phyloP scores from a whole-genome alignment of 2,888 invertebrate species.

The Athetis lepigone region DNA sequence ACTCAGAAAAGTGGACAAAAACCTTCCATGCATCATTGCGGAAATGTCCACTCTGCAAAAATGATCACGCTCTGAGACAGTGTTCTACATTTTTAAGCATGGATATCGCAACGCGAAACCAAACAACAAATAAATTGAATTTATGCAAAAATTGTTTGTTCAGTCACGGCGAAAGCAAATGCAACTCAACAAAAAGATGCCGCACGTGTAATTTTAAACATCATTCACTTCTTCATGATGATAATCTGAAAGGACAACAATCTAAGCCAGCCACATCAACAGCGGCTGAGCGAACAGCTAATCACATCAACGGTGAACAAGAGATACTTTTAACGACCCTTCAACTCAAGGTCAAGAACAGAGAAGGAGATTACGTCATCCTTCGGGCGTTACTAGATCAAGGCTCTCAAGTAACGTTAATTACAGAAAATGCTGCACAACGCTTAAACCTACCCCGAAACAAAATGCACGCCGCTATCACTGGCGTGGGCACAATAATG shows the following conservation, averaged over 20 bases:
- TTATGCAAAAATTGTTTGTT: constrained; percentile 7
- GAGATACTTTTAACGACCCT: constrained; percentile 3
- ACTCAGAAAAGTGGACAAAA: constrained; percentile 10
- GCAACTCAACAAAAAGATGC: constrained; percentile 2
- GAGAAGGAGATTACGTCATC: constrained; percentile 6
- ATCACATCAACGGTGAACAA: no score
- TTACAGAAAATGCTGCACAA: constrained; percentile 11
- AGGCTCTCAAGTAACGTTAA: constrained; percentile 8
- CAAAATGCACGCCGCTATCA: constrained; percentile 1
- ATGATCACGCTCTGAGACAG: constrained; percentile 1
- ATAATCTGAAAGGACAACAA: constrained; percentile 1
- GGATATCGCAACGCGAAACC: constrained; percentile 5
- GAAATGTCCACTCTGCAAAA: constrained; percentile 3
- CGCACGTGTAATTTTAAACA: constrained; percentile 9
- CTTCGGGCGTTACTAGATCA: no score
- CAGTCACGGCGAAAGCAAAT: constrained; percentile 12
- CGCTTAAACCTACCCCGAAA: constrained; percentile 2
- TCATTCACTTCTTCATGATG: constrained; percentile 1
- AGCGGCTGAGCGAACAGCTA: neutral
- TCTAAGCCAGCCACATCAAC: neutral
- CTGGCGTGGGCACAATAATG: constrained; percentile 5
- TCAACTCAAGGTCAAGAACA: neutral
- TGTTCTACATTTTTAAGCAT: constrained; percentile 7
- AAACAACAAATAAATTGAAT: neutral
- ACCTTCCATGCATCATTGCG: neutral